Base-by-base conservation (phyloP, 2,888 invertebrate species). In the Conistra vaccinii region DNA sequence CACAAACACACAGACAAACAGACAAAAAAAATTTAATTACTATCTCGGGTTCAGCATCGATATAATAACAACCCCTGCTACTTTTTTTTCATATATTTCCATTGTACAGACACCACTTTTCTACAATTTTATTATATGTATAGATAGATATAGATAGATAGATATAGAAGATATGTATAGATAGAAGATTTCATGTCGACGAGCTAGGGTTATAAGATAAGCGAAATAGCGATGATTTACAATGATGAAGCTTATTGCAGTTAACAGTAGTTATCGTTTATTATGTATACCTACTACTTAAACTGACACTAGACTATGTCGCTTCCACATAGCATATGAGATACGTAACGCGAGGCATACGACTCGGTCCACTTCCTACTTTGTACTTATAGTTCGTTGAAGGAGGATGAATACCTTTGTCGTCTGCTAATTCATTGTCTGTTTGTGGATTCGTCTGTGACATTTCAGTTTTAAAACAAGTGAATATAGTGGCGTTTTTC, bases 361-460 rank as follows among this genome's bases (percentile, higher is more conserved):
- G n/a, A 45, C 35, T 23, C 45, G 17, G 14, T n/a, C 20, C 6
- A 55, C 55, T 70, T 78, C 76, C 61, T 76, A 55, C 35, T 60
- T 42, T 32, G 26, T 51, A 42, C 26, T 23, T n/a, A n/a, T n/a
- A 29, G 39, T 42, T 45, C 4, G 12, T 53, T 45, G 29, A 48
- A 23, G 26, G 17, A 70, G 53, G 29, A 61, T 12, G 29, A 32
- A 14, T 23, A 42, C 61, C 7, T 45, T 53, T 53, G 14, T 61
- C 20, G 7, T 39, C 17, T 70, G 6, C n/a, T 39, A 60, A 60
- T 51, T 35, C n/a, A 53, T 17, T 29, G 69, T 48, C 17, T 39
- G 69, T 70, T 39, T n/a, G 12, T 39, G 35, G 4, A 51, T 68
- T n/a, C 29, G 1, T 48, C 23, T 48, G 29, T 14, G 14, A 7